These are phyloP conservation scores for Etheostoma cragini DNA, from an alignment of 2,113 vertebrate species.

Conservation along the genomic window DNA sequence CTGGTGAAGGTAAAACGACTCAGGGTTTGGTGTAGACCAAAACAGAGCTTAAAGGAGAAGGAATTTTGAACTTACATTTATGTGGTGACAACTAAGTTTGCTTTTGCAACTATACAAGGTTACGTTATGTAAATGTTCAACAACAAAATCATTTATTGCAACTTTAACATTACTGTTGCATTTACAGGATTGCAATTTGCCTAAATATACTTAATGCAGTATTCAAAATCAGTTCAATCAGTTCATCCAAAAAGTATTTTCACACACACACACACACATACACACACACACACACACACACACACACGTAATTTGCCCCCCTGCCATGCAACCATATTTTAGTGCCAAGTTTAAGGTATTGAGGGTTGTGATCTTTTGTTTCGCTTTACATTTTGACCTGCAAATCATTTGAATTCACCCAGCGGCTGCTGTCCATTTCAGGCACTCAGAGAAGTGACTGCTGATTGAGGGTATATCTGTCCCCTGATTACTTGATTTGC, in stretches of 20 bases:
- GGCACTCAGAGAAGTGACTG: constrained; percentile 36
- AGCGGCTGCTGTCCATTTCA: constrained; percentile 33
- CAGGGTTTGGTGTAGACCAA: background rate
- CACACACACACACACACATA: background rate
- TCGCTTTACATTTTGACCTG: constrained; percentile 37
- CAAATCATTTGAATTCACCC: constrained; percentile 46
- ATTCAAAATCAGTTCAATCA: background rate
- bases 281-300: too few relatives aligned
- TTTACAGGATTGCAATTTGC: background rate
- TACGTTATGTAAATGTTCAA: background rate
- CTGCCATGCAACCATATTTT: background rate
- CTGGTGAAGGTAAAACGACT: background rate
- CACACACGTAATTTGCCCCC: background rate
- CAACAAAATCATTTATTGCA: background rate
- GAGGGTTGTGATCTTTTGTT: constrained; percentile 31
- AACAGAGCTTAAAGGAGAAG: background rate
- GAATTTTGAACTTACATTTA: background rate
- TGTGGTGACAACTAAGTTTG: background rate
- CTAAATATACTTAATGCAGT: background rate
- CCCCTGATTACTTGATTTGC: constrained; percentile 57
- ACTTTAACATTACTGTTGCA: background rate
- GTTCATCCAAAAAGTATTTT: background rate
- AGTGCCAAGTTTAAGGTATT: background rate
- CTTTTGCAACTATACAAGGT: background rate
- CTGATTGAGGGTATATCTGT: constrained; percentile 49